Evolutionary conservation across 2,113 vertebrate genomes (phyloP).

Genomic region (Thunnus thynnus): DNA sequence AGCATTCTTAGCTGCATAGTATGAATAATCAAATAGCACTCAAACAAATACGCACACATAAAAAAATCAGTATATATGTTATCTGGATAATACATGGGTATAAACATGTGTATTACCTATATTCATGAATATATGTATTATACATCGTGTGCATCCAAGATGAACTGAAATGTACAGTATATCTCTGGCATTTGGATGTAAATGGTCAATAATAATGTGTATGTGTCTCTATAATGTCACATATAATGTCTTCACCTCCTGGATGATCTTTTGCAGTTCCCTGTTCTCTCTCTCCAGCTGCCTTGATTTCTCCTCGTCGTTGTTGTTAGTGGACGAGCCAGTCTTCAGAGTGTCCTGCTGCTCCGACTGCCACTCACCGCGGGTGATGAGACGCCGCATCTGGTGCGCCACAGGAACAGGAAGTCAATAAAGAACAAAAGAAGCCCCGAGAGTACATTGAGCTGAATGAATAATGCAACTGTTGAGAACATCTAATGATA

Average conservation of each 20-base stretch:
- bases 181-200: not conserved
- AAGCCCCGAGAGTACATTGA: not conserved
- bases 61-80: not conserved
- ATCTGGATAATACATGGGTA: not conserved
- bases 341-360: constrained; percentile 98
- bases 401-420: constrained; percentile 61
- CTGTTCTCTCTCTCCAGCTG: constrained; percentile 95
- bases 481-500: not conserved
- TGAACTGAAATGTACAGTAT: not conserved
- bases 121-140: not conserved
- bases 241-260: constrained; percentile 85
- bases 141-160: not conserved
- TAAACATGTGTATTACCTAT: not conserved
- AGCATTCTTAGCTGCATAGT: too few species aligned
- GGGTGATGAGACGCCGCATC: constrained; percentile 96
- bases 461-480: constrained; percentile 28
- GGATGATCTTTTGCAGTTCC: constrained; percentile 95
- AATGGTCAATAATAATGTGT: not conserved
- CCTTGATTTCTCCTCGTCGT: constrained; percentile 95
- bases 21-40: not conserved
- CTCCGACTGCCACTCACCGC: constrained; percentile 97
- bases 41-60: not conserved
- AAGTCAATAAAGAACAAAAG: constrained; percentile 31
- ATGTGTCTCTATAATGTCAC: not conserved
- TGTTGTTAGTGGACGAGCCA: constrained; percentile 96